Evolutionary conservation across 1,140 invertebrate genomes (phyloP).

Genomic region (Acyrthosiphon pisum): DNA sequence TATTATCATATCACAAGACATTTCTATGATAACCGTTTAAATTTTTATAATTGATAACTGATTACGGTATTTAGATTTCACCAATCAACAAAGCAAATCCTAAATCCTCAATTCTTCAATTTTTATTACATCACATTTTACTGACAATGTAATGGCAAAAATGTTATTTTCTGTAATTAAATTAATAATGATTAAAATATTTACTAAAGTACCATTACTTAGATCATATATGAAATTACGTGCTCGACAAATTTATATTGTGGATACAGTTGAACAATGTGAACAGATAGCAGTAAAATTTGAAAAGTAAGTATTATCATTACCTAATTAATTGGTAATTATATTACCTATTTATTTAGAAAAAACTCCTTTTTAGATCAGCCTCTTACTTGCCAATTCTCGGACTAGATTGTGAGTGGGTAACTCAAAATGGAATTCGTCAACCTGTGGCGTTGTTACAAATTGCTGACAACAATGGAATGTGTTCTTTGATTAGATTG

Average conservation of each 20-base stretch:
- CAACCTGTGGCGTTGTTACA: slow-evolving; percentile 71
- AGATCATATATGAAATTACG: slow-evolving; percentile 26
- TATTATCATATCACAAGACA: too few relatives aligned
- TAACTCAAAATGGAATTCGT: slow-evolving; percentile 65
- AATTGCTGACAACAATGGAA: slow-evolving; percentile 69
- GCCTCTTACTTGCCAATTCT: slow-evolving; percentile 61
- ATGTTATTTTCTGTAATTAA: slow-evolving; percentile 36
- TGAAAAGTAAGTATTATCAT: slow-evolving; percentile 18
- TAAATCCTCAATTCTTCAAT: background rate
- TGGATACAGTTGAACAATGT: slow-evolving; percentile 36
- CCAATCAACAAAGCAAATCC: background rate
- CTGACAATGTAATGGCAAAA: background rate
- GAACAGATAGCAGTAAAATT: slow-evolving; percentile 28
- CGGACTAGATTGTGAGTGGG: slow-evolving; percentile 79
- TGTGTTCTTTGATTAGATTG: slow-evolving; percentile 71
- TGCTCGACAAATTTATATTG: slow-evolving; percentile 32
- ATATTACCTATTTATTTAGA: background rate
- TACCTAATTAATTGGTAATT: background rate
- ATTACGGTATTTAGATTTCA: background rate
- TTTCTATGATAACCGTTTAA: background rate
- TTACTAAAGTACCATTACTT: slow-evolving; percentile 37
- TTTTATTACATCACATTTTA: background rate
- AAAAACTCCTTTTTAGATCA: slow-evolving; percentile 4
- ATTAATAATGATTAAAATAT: slow-evolving; percentile 41
- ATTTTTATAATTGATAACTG: background rate